Evolutionary conservation across 35 echinoderm and acorn worm species (phyloP), one percentile per base, ranked within the genome.

Genomic region (Stichopus chloronotus): DNA sequence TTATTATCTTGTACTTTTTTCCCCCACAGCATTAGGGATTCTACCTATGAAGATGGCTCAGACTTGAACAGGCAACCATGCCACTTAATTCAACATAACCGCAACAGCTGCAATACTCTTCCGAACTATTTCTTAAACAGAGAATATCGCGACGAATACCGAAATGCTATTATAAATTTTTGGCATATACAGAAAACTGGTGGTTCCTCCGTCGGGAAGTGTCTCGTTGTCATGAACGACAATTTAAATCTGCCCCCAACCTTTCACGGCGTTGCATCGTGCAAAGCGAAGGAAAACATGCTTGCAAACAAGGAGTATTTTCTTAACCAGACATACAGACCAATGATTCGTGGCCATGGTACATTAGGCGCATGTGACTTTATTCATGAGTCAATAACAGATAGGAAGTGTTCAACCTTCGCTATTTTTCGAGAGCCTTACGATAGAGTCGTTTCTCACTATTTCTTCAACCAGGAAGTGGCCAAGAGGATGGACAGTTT

Each of bases 371-470:
- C 65, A 5, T 88, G 86, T 16, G 86, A 88, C 53, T 88, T 88
- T 25, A 17, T 88, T 71, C 57, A 61, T 6, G 57, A 88, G 58
- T 11, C 9, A 4, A 88, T 88, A 14, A 88, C 86, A 7, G 63
- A 61, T 9, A 16, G 86, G 19, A 88, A 71, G 12, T 88, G 86
- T 16, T 88, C 86, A 25, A 59, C 21, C 0, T 88, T 88, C 55
- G 58, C 86, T 0, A 23, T 88, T 52, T 88, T 88, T 52, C 55
- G 86, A 71, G 86, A 88, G 7, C 86, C 86, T 10, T 65, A 65
- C 55, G 86, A 88, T 10, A 21, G 86, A 9, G 63, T 12, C 5
- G 58, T 88, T 4, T 88, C 86, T 2, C 58, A 65, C 53, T 88
- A 88, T 24, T 88, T 23, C 58, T 88, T 25, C n/a, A 14, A 25